These are phyloP conservation scores for Ctenodactylus gundi DNA, from an alignment of 2,113 vertebrate genomes.

Conservation along the genomic window DNA sequence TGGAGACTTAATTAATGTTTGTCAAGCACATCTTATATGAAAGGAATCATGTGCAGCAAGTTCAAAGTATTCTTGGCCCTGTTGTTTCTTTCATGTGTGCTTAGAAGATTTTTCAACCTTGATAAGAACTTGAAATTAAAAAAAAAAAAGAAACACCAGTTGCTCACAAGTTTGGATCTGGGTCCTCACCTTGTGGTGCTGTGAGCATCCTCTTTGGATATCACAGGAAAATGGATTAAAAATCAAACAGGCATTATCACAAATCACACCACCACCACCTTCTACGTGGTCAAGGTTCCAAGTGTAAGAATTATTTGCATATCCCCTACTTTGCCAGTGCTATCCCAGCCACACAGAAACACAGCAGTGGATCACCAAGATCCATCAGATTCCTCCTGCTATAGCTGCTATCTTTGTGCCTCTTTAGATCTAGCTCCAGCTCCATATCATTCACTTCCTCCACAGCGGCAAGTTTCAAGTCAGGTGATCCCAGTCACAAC, in stretches of 20 bases:
- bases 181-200: not conserved
- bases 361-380: not conserved
- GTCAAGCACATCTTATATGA: conserved; percentile 73
- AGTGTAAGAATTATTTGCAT: not conserved
- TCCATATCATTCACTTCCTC: not conserved
- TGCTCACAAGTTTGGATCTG: conserved; percentile 67
- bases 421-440: not conserved
- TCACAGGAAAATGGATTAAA: conserved; percentile 23
- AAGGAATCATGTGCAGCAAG: conserved; percentile 72
- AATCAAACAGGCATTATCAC: not conserved
- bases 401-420: not conserved
- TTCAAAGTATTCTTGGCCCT: conserved; percentile 80
- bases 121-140: conserved; percentile 79
- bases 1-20: conserved; percentile 78
- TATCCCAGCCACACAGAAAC: not conserved
- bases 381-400: not conserved
- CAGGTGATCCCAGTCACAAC: not conserved
- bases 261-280: not conserved
- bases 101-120: conserved; percentile 79
- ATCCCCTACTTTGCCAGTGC: not conserved
- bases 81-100: conserved; percentile 79
- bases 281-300: not conserved
- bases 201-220: conserved; percentile 21
- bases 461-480: not conserved
- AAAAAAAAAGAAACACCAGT: not conserved